These are phyloP conservation scores for Homarus americanus DNA, from an alignment of 1,140 invertebrate species.

Conservation along the genomic window DNA sequence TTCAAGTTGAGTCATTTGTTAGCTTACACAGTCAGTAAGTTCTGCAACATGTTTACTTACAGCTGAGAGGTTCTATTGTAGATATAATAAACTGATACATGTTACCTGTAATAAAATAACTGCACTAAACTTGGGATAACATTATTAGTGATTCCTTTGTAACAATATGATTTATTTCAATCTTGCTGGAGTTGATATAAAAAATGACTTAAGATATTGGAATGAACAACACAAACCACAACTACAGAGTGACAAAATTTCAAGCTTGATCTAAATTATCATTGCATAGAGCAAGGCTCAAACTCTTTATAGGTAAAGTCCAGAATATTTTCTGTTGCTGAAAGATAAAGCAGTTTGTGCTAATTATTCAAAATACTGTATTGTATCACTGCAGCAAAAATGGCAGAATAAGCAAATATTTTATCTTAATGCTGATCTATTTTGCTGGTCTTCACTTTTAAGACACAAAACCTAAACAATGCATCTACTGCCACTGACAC, in stretches of 20 bases:
- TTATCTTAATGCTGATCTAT: neutral
- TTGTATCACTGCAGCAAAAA: neutral
- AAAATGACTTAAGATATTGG: neutral
- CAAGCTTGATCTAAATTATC: neutral
- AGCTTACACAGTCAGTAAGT: too few relatives aligned
- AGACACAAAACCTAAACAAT: neutral
- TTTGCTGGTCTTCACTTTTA: neutral
- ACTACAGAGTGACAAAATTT: neutral
- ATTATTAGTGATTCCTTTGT: neutral
- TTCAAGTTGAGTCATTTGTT: too few relatives aligned
- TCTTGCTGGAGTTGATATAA: neutral
- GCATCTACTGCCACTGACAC: too few relatives aligned
- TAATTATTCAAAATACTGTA: neutral
- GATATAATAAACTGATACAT: too few relatives aligned
- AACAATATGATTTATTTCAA: neutral
- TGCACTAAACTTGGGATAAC: neutral
- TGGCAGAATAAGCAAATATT: neutral
- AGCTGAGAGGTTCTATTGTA: too few relatives aligned
- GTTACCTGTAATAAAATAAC: neutral
- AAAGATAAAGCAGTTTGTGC: neutral
- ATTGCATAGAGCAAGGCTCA: neutral
- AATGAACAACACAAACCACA: neutral
- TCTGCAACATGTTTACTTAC: too few relatives aligned
- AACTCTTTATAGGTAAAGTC: neutral
- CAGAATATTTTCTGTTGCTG: neutral